Conservation (phyloP, 2,888 invertebrate genomes). For the Plagodis pulveraria region DNA sequence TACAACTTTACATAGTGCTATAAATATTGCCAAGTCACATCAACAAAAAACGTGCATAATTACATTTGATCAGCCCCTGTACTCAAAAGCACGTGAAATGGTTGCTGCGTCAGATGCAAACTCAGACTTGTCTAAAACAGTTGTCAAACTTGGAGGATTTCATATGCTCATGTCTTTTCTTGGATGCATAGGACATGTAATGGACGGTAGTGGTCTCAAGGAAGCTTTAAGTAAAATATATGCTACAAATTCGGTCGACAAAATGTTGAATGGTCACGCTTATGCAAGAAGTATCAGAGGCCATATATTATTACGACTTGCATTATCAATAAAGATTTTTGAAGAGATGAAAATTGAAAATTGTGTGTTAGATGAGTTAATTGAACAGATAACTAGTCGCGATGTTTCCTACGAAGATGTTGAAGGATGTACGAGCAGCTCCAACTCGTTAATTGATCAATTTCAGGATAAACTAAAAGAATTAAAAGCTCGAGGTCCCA, state of each 20-base stretch:
- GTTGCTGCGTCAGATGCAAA: slow-evolving; percentile 31
- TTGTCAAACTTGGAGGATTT: slow-evolving; percentile 51
- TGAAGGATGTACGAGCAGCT: neutral
- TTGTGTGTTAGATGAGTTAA: slow-evolving; percentile 42
- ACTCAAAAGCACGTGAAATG: slow-evolving; percentile 51
- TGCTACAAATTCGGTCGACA: too few relatives aligned
- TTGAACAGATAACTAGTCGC: slow-evolving; percentile 38
- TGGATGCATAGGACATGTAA: too few relatives aligned
- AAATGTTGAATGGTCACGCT: neutral
- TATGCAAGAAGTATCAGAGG: neutral
- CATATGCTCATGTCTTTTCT: too few relatives aligned
- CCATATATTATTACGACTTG: neutral
- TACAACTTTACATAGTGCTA: slow-evolving; percentile 44
- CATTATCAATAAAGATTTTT: slow-evolving; percentile 41
- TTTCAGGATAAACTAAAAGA: neutral
- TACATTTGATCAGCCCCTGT: slow-evolving; percentile 54
- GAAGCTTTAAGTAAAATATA: too few relatives aligned
- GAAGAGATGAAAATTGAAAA: slow-evolving; percentile 43
- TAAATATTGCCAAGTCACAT: slow-evolving; percentile 28
- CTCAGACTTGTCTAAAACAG: slow-evolving; percentile 26
- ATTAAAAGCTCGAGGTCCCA: slow-evolving; percentile 38
- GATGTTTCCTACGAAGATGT: neutral
- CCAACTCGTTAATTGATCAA: neutral
- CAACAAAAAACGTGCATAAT: slow-evolving; percentile 37
- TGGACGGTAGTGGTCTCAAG: too few relatives aligned